Percentiles rank a stretch among this genome's conserved stretches.
These are phyloP conservation scores for Julus scanicus DNA, from an alignment of 2,888 invertebrate genomes.

Conservation along the genomic window DNA sequence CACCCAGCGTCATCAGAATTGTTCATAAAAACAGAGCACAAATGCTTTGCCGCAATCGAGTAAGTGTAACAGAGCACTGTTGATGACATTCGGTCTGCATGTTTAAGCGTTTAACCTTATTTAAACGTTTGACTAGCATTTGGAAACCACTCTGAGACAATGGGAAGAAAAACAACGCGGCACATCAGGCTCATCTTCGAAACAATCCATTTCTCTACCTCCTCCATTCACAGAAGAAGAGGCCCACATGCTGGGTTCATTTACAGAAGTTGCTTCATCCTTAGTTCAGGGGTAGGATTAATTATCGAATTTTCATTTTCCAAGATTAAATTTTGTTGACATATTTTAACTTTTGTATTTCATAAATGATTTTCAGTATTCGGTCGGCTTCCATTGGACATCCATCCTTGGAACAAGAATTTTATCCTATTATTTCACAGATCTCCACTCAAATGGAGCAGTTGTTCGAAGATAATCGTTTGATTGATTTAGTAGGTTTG, in stretches of 20 bases:
- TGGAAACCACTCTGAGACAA: constrained; percentile 88
- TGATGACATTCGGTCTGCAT: not conserved
- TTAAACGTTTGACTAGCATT: constrained; percentile 69
- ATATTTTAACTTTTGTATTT: not conserved
- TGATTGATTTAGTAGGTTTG: constrained; percentile 76
- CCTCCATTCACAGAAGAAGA: constrained; percentile 73
- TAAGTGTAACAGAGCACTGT: constrained; percentile 63
- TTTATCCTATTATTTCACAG: constrained; percentile 80
- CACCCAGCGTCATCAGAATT: constrained; percentile 94
- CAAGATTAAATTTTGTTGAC: constrained; percentile 6
- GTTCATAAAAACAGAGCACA: constrained; percentile 97
- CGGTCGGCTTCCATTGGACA: constrained; percentile 76
- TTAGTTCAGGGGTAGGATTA: constrained; percentile 74
- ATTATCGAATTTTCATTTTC: not conserved
- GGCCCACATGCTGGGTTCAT: constrained; percentile 76
- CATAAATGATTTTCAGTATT: constrained; percentile 63
- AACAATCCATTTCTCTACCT: constrained; percentile 57
- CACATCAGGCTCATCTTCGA: constrained; percentile 53
- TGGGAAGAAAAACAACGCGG: constrained; percentile 84
- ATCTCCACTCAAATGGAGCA: constrained; percentile 77
- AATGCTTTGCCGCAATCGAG: constrained; percentile 91
- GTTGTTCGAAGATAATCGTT: constrained; percentile 83
- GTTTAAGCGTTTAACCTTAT: not conserved
- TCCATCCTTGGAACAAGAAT: constrained; percentile 76
- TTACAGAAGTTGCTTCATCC: constrained; percentile 85